Conservation (phyloP, 2,797 vertebrate genomes). For the Vespertilio murinus region DNA sequence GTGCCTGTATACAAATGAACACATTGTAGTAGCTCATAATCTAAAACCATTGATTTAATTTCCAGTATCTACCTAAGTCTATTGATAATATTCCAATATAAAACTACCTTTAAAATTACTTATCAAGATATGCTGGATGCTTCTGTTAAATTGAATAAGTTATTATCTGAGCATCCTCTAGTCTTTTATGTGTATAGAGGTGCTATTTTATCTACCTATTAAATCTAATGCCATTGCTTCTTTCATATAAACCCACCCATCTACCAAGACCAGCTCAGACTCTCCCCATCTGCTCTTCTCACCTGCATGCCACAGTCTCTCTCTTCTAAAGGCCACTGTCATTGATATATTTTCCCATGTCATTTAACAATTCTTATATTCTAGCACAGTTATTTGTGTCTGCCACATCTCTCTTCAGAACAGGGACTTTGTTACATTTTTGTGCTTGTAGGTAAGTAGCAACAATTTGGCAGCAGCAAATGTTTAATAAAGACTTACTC, state of each 20-base stretch:
- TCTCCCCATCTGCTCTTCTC: not conserved
- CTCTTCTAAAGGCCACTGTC: not conserved
- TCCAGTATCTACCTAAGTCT: not conserved
- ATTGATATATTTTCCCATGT: not conserved
- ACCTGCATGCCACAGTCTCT: not conserved
- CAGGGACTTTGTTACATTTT: not conserved
- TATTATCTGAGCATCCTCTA: not conserved
- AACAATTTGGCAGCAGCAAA: not conserved
- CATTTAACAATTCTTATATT: not conserved
- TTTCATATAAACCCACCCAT: not conserved
- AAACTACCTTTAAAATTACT: not conserved
- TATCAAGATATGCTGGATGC: not conserved
- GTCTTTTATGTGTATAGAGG: not conserved
- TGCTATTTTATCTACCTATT: not conserved
- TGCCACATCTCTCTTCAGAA: not conserved
- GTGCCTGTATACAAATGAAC: not conserved
- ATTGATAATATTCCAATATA: not conserved
- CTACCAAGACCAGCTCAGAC: not conserved
- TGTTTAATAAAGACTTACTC: not conserved
- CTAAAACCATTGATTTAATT: not conserved
- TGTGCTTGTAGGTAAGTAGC: not conserved
- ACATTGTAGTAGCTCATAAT: not conserved
- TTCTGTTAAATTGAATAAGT: not conserved
- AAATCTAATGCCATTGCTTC: not conserved
- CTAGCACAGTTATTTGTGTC: not conserved